phyloP scores from a whole-genome alignment of 1,140 invertebrate species.

The Sarcophaga peregrina region DNA sequence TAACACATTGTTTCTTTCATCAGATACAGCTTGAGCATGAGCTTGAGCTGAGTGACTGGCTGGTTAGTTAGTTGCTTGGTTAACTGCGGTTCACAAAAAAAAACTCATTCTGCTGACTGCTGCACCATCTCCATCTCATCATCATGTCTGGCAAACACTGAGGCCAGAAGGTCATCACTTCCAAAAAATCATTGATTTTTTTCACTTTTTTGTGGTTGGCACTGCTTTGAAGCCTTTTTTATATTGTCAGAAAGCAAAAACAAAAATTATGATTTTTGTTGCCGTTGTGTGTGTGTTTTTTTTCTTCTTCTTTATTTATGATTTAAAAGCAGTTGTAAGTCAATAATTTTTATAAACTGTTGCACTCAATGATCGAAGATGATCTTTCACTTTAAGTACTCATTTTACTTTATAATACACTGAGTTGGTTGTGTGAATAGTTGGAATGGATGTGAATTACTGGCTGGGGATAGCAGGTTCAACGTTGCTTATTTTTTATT shows the following conservation, averaged over 20 bases:
- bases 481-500: no score
- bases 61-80: no score
- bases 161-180: slow-evolving; percentile 12
- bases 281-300: neutral
- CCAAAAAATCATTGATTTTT: neutral
- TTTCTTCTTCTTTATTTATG: neutral
- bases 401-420: no score
- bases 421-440: no score
- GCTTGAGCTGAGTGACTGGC: neutral
- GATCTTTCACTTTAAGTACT: no score
- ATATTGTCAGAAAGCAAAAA: no score
- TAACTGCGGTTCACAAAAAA: no score
- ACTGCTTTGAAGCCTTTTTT: neutral
- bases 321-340: neutral
- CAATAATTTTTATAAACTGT: neutral
- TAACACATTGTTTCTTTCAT: neutral
- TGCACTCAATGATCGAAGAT: no score
- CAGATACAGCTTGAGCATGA: neutral
- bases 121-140: neutral
- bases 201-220: neutral
- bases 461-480: no score
- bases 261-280: neutral
- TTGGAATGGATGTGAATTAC: no score
- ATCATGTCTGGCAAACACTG: neutral
- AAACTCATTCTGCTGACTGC: no score